phyloP scores from a whole-genome alignment of 2,113 vertebrate genomes.

The Actenoides hombroni region DNA sequence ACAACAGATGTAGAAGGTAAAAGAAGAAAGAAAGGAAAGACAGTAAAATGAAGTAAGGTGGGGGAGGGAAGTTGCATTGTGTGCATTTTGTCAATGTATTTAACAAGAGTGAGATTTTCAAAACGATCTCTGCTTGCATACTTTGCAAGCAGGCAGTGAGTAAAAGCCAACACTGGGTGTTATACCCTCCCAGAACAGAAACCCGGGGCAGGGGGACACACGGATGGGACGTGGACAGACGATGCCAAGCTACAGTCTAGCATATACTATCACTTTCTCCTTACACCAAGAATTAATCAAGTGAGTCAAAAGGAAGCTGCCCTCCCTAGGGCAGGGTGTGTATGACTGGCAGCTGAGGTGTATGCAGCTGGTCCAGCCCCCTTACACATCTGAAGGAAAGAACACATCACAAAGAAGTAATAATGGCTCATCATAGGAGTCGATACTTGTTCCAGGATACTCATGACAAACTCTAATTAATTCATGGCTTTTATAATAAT shows the following conservation, averaged over 20 bases:
- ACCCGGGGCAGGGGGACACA: no score
- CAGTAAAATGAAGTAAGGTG: neutral
- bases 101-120: neutral
- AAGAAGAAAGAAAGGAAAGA: neutral
- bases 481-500: neutral
- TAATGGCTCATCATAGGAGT: neutral
- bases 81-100: neutral
- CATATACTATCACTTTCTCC: neutral
- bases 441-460: neutral
- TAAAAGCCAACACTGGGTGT: neutral
- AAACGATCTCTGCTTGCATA: neutral
- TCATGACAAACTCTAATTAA: neutral
- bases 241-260: neutral
- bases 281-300: neutral
- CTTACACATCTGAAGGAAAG: neutral
- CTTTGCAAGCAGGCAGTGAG: neutral
- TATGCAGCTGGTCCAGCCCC: accelerated
- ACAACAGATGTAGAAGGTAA: neutral
- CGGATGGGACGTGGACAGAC: no score
- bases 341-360: neutral
- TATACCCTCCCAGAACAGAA: neutral
- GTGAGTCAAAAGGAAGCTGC: neutral
- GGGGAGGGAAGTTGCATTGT: no score
- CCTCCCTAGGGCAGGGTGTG: accelerated
- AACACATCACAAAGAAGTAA: neutral